Base-by-base conservation (phyloP, 2,113 vertebrate genomes). In the Chamaetylas fuelleborni region DNA sequence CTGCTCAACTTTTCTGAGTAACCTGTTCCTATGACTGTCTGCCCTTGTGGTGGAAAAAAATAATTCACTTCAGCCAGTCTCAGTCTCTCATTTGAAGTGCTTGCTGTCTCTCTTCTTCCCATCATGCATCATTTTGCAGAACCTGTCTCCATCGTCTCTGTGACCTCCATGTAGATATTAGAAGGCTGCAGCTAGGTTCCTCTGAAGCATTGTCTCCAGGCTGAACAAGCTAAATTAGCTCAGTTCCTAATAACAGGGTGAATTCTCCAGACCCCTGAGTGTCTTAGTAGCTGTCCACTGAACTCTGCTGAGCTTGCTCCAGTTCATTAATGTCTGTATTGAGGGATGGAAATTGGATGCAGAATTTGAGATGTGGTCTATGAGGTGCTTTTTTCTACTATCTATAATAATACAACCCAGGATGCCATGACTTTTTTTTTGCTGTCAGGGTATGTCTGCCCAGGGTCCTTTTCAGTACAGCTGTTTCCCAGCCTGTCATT, bases 141-240 rank as follows among this genome's bases (percentile, higher is more conserved):
- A 60, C 25, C 12, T 51, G 25, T 14, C 16, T 77, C 19, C 24
- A 10, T 36, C 0, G 0, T 71, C 67, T 71, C 36, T 92, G 29
- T 94, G 70, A 78, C n/a, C 23, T 73, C 43, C 12, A 1, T 7
- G 26, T 26, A 47, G 11, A 11, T 45, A 45, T 36, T n/a, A 31
- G 42, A 57, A 48, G 25, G 8, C 47, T 81, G 23, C 53, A 57
- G 1, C 9, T n/a, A 25, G 7, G 14, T 61, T 77, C 24, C 14
- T 77, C 47, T 82, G 65, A 73, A 73, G n/a, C 4, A 25, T 88
- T 65, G 5, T 43, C 38, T 70, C 17, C 23, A 38, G 50, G 28
- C 36, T 82, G n/a, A 62, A 20, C 8, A 82, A 82, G 19, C 8
- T n/a, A 38, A 15, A 8, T 45, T 53, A 81, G 11, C 29, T 78